A percentile compares a stretch with the other conserved stretches of the same genome.
phyloP scores from a whole-genome alignment of 2,797 vertebrate species.

The Clarias laeviceps region DNA sequence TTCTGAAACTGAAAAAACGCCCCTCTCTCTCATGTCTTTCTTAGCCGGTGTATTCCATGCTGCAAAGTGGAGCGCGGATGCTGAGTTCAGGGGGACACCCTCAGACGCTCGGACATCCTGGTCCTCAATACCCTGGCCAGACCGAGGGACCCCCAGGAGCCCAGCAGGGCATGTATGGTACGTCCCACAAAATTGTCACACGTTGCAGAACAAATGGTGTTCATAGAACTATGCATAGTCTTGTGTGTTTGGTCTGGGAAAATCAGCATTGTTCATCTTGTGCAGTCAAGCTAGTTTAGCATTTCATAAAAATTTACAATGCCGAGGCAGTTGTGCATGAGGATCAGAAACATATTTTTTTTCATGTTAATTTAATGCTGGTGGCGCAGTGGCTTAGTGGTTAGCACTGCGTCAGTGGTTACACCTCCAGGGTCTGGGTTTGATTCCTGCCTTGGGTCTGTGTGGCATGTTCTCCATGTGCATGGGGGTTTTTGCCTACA shows the following conservation, averaged over 20 bases:
- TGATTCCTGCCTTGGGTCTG: too few species aligned
- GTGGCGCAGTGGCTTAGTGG: too few species aligned
- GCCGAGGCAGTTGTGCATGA: too few species aligned
- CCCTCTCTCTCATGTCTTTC: not conserved
- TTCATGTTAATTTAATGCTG: too few species aligned
- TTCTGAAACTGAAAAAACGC: not conserved
- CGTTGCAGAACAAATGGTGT: not conserved
- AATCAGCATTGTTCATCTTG: not conserved
- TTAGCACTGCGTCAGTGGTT: too few species aligned
- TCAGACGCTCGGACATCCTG: conserved; percentile 84
- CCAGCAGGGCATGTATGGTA: conserved; percentile 88
- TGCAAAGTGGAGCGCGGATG: conserved; percentile 86
- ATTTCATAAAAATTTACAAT: too few species aligned
- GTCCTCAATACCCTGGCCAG: conserved; percentile 83
- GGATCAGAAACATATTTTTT: too few species aligned
- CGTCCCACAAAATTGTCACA: not conserved
- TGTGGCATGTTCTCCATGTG: too few species aligned
- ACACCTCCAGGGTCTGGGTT: too few species aligned
- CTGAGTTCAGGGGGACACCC: conserved; percentile 84
- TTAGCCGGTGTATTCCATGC: conserved; percentile 83
- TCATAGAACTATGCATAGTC: not conserved
- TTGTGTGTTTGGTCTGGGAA: not conserved
- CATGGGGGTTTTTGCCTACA: too few species aligned
- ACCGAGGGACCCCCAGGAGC: conserved; percentile 84
- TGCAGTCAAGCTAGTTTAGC: not conserved